phyloP scores from a whole-genome alignment of 2,113 vertebrate species.

The Lophura nycthemera region DNA sequence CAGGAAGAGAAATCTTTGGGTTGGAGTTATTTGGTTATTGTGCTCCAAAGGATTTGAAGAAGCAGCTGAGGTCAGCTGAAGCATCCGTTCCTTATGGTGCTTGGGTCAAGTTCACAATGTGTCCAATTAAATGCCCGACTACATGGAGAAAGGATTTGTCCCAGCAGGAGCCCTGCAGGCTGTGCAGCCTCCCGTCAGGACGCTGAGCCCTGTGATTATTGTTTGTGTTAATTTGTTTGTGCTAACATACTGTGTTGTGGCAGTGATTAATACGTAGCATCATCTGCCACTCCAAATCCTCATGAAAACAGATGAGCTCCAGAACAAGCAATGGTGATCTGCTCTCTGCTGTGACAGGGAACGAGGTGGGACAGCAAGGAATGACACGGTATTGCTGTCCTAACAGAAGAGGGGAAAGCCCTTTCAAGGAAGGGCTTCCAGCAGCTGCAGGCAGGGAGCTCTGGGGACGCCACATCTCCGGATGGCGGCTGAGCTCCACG shows the following conservation, averaged over 20 bases:
- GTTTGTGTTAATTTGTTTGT: conserved; percentile 32
- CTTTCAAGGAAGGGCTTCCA: background rate
- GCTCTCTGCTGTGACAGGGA: background rate
- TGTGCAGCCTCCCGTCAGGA: background rate
- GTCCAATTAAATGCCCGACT: background rate
- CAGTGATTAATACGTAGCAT: conserved; percentile 19
- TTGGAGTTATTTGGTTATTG: conserved; percentile 19
- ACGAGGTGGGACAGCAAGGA: background rate
- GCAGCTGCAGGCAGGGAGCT: background rate
- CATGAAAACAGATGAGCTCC: background rate
- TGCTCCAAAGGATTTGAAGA: conserved; percentile 34
- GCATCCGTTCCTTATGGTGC: background rate
- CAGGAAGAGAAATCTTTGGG: conserved; percentile 13
- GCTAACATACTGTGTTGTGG: conserved; percentile 4
- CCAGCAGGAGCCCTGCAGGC: background rate
- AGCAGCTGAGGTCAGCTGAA: conserved; percentile 34
- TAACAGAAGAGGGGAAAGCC: background rate
- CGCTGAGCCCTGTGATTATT: background rate
- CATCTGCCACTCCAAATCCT: conserved; percentile 1
- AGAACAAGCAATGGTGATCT: background rate
- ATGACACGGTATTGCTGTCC: background rate
- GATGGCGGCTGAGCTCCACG: background rate
- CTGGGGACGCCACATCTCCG: background rate
- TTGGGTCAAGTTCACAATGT: background rate
- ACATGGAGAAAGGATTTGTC: background rate